These are phyloP conservation scores for Phymatocera aterrima DNA, from an alignment of 2,888 invertebrate species.

Conservation along the genomic window DNA sequence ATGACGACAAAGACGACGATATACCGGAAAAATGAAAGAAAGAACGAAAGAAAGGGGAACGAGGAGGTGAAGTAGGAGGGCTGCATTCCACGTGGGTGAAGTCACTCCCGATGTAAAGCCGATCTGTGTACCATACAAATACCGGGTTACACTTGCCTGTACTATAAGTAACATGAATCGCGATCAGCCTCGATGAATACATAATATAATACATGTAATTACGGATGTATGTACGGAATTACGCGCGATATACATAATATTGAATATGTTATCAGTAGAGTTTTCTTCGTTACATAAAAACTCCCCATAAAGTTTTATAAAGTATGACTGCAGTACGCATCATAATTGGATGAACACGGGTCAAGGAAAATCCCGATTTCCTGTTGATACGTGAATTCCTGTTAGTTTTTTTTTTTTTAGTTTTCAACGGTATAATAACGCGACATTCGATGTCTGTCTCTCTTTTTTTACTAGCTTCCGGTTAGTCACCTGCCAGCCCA, in stretches of 20 bases:
- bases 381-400: no score
- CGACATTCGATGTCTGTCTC: no score
- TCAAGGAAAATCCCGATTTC: background rate
- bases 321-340: no score
- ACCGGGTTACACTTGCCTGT: no score
- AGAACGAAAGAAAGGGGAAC: constrained; percentile 46
- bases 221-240: background rate
- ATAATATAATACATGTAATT: background rate
- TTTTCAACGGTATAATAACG: no score
- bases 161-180: background rate
- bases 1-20: background rate
- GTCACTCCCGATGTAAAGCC: constrained; percentile 53
- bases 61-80: constrained; percentile 48
- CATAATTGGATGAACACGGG: background rate
- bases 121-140: constrained; percentile 19
- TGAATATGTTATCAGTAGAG: background rate
- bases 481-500: background rate
- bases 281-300: background rate
- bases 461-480: background rate
- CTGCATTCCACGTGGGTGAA: constrained; percentile 62
- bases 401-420: no score
- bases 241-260: background rate
- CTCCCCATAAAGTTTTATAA: no score
- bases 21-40: background rate
- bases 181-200: constrained; percentile 4